Conservation (phyloP, 2,113 vertebrate genomes). For the Coracopsis vasa region DNA sequence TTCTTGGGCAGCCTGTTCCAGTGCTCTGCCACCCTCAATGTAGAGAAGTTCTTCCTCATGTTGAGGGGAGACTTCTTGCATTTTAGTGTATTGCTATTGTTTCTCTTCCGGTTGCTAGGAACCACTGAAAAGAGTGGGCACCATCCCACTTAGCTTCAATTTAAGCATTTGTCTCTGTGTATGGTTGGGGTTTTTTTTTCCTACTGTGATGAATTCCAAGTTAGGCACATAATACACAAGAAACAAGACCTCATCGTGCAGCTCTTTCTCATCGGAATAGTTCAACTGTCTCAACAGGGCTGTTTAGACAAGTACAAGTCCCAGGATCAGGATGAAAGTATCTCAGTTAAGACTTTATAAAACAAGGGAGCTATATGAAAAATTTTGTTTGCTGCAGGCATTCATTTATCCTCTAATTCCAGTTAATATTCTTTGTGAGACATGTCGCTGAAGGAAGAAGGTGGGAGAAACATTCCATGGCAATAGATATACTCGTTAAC, state of each 20-base stretch:
- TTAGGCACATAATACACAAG: neutral
- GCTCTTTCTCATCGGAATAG: neutral
- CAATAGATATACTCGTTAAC: neutral
- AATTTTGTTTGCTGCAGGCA: neutral
- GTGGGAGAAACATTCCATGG: neutral
- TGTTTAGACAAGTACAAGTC: neutral
- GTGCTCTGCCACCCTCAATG: neutral
- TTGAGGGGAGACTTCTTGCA: neutral
- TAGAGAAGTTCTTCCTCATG: neutral
- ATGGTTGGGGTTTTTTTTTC: neutral
- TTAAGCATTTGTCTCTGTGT: neutral
- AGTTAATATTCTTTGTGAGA: neutral
- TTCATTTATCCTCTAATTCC: neutral
- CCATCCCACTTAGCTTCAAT: neutral
- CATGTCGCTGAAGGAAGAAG: neutral
- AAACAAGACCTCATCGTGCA: neutral
- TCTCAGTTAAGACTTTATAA: neutral
- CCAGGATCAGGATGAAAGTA: neutral
- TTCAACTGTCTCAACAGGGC: neutral
- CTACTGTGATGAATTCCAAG: neutral
- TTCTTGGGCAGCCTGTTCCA: neutral
- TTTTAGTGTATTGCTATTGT: neutral
- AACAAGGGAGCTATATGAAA: neutral
- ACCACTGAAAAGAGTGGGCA: neutral
- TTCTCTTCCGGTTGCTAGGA: neutral